Percentiles rank a stretch among this genome's conserved stretches.
These are phyloP conservation scores for Drosophila sechellia DNA, from an alignment of 1,140 invertebrate species.

Conservation along the genomic window DNA sequence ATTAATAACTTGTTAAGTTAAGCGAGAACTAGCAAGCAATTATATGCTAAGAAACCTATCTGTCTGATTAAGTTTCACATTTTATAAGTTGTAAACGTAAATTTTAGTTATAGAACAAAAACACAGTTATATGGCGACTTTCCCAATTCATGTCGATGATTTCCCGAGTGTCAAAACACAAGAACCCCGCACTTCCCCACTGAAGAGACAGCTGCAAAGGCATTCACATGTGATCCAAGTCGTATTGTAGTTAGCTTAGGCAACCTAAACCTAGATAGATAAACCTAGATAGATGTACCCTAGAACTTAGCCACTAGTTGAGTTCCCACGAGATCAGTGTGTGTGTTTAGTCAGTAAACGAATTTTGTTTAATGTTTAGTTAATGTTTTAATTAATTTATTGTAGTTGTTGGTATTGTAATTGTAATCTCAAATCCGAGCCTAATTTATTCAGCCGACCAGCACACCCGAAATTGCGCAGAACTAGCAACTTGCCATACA, in stretches of 20 bases:
- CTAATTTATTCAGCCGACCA: conserved; percentile 64
- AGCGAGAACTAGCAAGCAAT: no score
- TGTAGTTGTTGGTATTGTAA: conserved; percentile 82
- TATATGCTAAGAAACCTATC: no score
- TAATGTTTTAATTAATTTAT: conserved; percentile 81
- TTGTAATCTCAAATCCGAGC: conserved; percentile 49
- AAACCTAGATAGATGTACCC: conserved; percentile 44
- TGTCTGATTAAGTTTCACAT: no score
- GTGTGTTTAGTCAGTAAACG: conserved; percentile 52
- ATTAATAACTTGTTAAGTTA: no score
- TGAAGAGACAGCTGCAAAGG: conserved; percentile 56
- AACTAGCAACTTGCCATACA: conserved; percentile 78
- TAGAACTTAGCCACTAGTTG: conserved; percentile 43
- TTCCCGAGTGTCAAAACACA: conserved; percentile 16
- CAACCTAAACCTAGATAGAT: conserved; percentile 40
- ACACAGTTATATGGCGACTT: neutral
- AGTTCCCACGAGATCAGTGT: conserved; percentile 54
- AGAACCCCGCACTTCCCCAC: conserved; percentile 31
- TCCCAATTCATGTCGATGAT: neutral
- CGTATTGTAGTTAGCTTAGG: conserved; percentile 73
- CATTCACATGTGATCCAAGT: conserved; percentile 84
- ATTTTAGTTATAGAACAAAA: no score
- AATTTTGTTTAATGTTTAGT: conserved; percentile 73
- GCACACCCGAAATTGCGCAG: conserved; percentile 53
- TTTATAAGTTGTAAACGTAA: no score